Evolutionary conservation across 2,113 vertebrate species (phyloP), one percentile per base, ranked within the genome.

Genomic region (Hemiscyllium ocellatum): DNA sequence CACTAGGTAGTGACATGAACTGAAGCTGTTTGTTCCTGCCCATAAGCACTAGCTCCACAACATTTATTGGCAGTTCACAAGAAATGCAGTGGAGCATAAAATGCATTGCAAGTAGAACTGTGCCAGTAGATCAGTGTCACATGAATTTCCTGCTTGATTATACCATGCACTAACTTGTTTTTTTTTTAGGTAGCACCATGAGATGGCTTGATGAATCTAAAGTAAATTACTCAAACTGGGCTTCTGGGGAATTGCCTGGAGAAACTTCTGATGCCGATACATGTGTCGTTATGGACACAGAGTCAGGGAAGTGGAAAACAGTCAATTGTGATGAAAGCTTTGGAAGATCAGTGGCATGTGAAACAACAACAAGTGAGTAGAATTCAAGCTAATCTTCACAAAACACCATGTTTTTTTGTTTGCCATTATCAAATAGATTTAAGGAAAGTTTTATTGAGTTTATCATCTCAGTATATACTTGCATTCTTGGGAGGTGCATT

Each of bases 161-260:
- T 24, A 52, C 15, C 69, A 66, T 95, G 19, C 65, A 83, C 87
- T 56, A 24, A 96, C 4, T 95, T 50, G 96, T 29, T 96, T 4
- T 97, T 72, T 96, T 96, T 52, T 95, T 97, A 99, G 98, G 96
- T 96, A 97, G 98, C 1, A 94, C 96, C 96, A 97, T 99, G 96
- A 98, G 96, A 96, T 99, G 98, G 98, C 96, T 97, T 1, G 97
- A 97, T 50, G 96, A 98, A 0, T 96, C 97, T 17, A 96, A 97
- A 37, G 96, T 98, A 89, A 97, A 95, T 52, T 99, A 97, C 96
- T 97, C 96, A 10, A 98, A 98, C 96, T 99, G 98, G 98, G 97
- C 97, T 96, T 96, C 96, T 42, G 93, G 96, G 69, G 96, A 96
- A 13, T 86, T 96, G 8, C 96, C 56, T 0, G 96, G 96, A 0